Evolutionary conservation across 2,888 invertebrate species (phyloP).

Genomic region (Loripinus fragilis): DNA sequence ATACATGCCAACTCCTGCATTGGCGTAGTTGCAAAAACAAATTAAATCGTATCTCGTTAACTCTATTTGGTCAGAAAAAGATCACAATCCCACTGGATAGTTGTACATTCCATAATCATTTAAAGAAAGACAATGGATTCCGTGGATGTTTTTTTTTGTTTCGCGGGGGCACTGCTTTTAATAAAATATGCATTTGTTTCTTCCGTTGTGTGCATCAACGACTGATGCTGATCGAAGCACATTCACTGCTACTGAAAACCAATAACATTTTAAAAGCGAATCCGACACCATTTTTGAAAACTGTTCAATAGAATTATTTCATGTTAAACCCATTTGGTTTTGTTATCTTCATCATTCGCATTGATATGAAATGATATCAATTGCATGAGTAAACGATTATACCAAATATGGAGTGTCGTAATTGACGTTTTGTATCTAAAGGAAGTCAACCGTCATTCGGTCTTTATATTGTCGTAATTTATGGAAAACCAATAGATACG

Average conservation of each 20-base stretch:
- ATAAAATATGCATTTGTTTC: no score
- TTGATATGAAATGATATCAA: conserved; percentile 25
- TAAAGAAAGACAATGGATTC: no score
- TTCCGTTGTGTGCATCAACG: no score
- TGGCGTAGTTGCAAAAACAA: no score
- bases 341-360: conserved; percentile 2
- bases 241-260: conserved; percentile 4
- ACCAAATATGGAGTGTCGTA: conserved; percentile 19
- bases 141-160: no score
- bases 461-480: conserved; percentile 48
- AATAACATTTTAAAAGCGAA: conserved; percentile 11
- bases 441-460: conserved; percentile 44
- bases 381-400: conserved; percentile 18
- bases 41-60: no score
- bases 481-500: conserved; percentile 49
- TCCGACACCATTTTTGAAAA: conserved; percentile 1
- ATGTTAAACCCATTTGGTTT: conserved; percentile 14
- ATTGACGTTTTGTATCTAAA: conserved; percentile 24
- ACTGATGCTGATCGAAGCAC: conserved; percentile 7
- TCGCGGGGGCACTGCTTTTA: no score
- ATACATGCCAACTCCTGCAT: no score
- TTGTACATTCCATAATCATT: no score
- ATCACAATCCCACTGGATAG: no score
- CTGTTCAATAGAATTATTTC: conserved; percentile 8
- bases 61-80: no score